Percentiles rank a stretch among this genome's conserved stretches.
phyloP scores from a whole-genome alignment of 1,140 invertebrate genomes.

The Seison nebaliae region DNA sequence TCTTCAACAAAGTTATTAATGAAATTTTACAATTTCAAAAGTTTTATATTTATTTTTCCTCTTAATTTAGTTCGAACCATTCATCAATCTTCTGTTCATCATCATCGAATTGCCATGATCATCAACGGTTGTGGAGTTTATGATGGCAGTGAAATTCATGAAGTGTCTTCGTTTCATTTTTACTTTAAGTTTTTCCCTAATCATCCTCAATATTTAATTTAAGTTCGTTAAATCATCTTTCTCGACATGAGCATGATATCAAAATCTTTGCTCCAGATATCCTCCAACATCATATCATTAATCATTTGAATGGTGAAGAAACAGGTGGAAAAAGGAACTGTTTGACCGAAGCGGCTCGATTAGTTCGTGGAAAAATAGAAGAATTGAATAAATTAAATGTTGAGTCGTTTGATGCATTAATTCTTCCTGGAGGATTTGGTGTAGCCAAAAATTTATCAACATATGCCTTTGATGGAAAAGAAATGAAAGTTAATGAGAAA shows the following conservation, averaged over 20 bases:
- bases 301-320: conserved; percentile 31
- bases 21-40: too few species aligned
- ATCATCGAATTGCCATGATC: too few species aligned
- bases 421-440: conserved; percentile 39
- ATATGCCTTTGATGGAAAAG: conserved; percentile 33
- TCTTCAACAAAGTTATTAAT: too few species aligned
- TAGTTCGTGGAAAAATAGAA: conserved; percentile 32
- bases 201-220: too few species aligned
- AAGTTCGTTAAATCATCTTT: conserved; percentile 33
- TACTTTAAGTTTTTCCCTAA: too few species aligned
- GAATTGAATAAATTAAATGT: conserved; percentile 29
- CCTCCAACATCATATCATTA: conserved; percentile 31
- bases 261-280: conserved; percentile 35
- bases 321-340: conserved; percentile 31
- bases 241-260: conserved; percentile 28
- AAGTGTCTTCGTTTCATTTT: conserved; percentile 34
- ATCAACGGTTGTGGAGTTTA: conserved; percentile 36
- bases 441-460: conserved; percentile 37
- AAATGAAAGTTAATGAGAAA: conserved; percentile 32
- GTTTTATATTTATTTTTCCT: too few species aligned
- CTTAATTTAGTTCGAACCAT: too few species aligned
- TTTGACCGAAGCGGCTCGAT: conserved; percentile 35
- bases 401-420: conserved; percentile 28
- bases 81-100: too few species aligned
- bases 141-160: conserved; percentile 37